phyloP scores from a whole-genome alignment of 2,888 invertebrate species.

The Tetropium fuscum region DNA sequence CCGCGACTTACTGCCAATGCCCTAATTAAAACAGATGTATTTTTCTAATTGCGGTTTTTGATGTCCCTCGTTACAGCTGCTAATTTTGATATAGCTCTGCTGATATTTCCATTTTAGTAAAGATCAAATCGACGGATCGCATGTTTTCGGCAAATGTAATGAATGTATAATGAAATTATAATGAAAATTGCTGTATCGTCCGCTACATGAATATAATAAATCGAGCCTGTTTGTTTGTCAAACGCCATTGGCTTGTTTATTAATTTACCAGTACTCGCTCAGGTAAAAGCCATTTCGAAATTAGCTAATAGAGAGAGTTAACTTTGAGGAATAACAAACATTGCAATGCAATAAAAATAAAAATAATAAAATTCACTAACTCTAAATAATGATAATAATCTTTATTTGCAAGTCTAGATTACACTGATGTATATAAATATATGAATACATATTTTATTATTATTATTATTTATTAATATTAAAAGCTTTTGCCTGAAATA shows the following conservation, averaged over 20 bases:
- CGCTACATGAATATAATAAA: constrained; percentile 52
- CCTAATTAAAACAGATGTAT: constrained; percentile 64
- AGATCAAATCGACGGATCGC: constrained; percentile 63
- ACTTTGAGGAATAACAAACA: no score
- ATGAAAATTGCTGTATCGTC: constrained; percentile 56
- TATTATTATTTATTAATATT: no score
- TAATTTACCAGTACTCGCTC: constrained; percentile 38
- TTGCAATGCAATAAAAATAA: no score
- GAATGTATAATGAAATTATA: constrained; percentile 50
- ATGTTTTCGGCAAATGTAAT: constrained; percentile 65
- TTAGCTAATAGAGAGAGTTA: not conserved
- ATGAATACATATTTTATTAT: no score
- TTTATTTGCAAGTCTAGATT: no score
- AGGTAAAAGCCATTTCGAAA: constrained; percentile 1
- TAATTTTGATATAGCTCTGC: constrained; percentile 29
- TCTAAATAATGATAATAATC: no score
- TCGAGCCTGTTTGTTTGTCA: constrained; percentile 53
- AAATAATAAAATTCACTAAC: no score
- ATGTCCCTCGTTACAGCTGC: constrained; percentile 43
- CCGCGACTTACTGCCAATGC: constrained; percentile 58
- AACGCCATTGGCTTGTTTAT: constrained; percentile 45
- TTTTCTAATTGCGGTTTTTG: constrained; percentile 55
- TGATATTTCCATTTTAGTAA: constrained; percentile 51
- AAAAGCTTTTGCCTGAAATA: no score
- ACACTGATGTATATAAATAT: no score